Evolutionary conservation across 2,113 vertebrate species (phyloP), one percentile per base, ranked within the genome.

Genomic region (Microcebus ravelobensis): DNA sequence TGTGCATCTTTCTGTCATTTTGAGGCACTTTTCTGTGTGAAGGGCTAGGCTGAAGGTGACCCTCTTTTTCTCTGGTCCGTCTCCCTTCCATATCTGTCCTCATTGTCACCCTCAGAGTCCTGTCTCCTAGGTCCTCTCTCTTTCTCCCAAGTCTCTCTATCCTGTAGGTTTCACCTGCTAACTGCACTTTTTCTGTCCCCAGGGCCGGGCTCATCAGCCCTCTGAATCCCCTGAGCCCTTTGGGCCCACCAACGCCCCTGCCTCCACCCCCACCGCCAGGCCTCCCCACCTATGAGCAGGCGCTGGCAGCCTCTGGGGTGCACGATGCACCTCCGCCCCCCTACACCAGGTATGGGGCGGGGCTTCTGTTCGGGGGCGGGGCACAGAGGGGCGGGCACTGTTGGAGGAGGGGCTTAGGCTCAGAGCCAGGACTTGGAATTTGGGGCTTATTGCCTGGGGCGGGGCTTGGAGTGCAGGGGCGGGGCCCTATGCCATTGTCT

Each of bases 301-400:
- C 99, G 20, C 96, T 99, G 95, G 97, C 84, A 50, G 97, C 92
- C 82, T 98, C 99, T 0, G 99, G 99, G 3, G 98, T 99, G 63
- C 98, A 99, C 2, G 99, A 99, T 13, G 99, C 99, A 7, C 99
- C 99, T 0, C 99, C 99, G 3, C 99, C 99, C 2, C 99, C 99
- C 2, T 99, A 99, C 91, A 97, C 99, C 77, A 99, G 99, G 99
- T 99, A 97, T 8, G 6, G 57, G 57, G 93, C 73, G 25, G 84
- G 90, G 36, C 83, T 94, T 91, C 68, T 45, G 36, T 17, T 5
- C 1, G 11, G 65, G 52, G 92, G 86, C 70, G 74, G 74, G 39
- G 73, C 34, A 2, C 7, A 34, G 20, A n/a, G 59, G 57, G 73
- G 65, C 34, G 34, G 80, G 81, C 14, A 6, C n/a, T 3, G 39